Percentiles rank a stretch among this genome's conserved stretches.
Evolutionary conservation across 2,888 invertebrate genomes (phyloP).

Genomic region (Druceiella hillmani): DNA sequence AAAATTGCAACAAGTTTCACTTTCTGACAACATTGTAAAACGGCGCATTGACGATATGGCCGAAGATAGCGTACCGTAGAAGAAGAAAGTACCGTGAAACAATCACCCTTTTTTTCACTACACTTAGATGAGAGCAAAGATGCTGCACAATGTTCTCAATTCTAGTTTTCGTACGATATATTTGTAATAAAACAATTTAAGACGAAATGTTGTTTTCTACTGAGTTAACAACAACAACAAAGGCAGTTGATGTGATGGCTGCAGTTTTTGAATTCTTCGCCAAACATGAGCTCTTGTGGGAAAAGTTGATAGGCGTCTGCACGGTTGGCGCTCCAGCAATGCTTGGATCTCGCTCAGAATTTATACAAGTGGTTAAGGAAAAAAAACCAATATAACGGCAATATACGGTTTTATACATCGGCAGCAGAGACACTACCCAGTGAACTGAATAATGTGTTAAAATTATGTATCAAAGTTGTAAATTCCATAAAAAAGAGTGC

Average conservation of each 20-base stretch:
- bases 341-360: slow-evolving; percentile 24
- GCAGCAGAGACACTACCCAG: slow-evolving; percentile 10
- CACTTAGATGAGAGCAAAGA: slow-evolving; percentile 25
- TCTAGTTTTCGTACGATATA: slow-evolving; percentile 24
- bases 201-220: slow-evolving; percentile 17
- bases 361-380: slow-evolving; percentile 10
- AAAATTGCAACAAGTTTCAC: slow-evolving; percentile 19
- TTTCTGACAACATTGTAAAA: slow-evolving; percentile 22
- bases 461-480: slow-evolving; percentile 5
- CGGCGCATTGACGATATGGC: slow-evolving; percentile 21
- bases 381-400: no score
- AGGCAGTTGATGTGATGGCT: slow-evolving; percentile 16
- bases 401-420: slow-evolving; percentile 8
- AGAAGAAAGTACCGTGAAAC: slow-evolving; percentile 11
- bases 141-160: slow-evolving; percentile 23
- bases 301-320: slow-evolving; percentile 23
- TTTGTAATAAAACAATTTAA: slow-evolving; percentile 18
- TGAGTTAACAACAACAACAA: slow-evolving; percentile 15
- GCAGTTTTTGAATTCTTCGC: slow-evolving; percentile 11
- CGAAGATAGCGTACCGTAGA: slow-evolving; percentile 17
- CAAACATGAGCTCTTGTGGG: slow-evolving; percentile 20
- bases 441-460: slow-evolving; percentile 4
- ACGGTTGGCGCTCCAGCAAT: slow-evolving; percentile 25
- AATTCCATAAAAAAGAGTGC: neutral
- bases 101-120: slow-evolving; percentile 18